These are phyloP conservation scores for Megaptera novaeangliae DNA, from an alignment of 2,113 vertebrate genomes.

Conservation along the genomic window DNA sequence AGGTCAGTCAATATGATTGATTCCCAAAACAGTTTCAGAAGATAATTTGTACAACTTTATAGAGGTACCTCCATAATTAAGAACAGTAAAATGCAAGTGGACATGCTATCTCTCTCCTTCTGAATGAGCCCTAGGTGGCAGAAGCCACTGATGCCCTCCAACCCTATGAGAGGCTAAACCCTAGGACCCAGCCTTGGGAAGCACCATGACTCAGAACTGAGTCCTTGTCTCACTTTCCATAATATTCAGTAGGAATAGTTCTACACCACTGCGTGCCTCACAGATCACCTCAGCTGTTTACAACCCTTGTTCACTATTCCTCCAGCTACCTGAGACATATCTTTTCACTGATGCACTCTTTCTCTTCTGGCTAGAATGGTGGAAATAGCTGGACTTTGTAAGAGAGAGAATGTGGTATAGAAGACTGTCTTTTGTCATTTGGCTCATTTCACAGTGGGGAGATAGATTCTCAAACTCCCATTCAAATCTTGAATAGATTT, in stretches of 20 bases:
- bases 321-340: neutral
- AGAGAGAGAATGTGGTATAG: neutral
- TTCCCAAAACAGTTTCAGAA: neutral
- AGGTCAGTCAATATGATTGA: neutral
- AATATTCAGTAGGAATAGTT: neutral
- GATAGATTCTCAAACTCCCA: neutral
- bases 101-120: neutral
- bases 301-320: neutral
- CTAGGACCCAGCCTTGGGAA: neutral
- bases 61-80: neutral
- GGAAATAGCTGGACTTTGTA: neutral
- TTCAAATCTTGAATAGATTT: neutral
- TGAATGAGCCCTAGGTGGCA: neutral
- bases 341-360: neutral
- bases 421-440: neutral
- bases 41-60: neutral
- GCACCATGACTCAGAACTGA: neutral
- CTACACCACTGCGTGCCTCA: neutral
- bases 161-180: neutral
- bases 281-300: neutral
- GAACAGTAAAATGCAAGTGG: neutral
- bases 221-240: neutral
- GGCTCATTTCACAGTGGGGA: neutral
- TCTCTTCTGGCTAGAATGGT: neutral
- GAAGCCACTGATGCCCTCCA: neutral